Evolutionary conservation across 2,888 invertebrate species (phyloP), one percentile per base, ranked within the genome.

Genomic region (Malthinus seriepunctatus): DNA sequence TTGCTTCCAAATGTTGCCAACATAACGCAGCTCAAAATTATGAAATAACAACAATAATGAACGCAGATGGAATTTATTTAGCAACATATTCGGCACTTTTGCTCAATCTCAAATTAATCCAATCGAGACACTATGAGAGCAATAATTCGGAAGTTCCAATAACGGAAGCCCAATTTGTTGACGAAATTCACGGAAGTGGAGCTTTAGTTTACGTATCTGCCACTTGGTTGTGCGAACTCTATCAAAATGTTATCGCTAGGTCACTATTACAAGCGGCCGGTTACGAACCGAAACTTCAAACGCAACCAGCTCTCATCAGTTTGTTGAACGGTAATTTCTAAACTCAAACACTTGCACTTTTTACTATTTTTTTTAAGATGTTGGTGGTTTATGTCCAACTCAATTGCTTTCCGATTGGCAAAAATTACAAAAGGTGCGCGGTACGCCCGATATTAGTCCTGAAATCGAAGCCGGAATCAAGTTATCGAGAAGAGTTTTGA

Each of bases 31-130:
- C 88, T 1, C 78, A 78, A 69, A 85, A 83, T 1, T 84, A 86
- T 1, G 84, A 87, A 39, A 83, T 86, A 3, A 80, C 86, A 1
- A 89, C 89, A 33, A 90, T 93, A 42, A 91, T 97, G 82, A 97
- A 97, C 77, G 96, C 95, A 1, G 97, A 97, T 78, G 96, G 96
- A 14, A 91, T 97, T 37, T 97, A 97, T 74, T 79, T 96, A 62
- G 93, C 95, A 1, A 92, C 93, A 0, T 95, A 94, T 73, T 89
- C 93, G 0, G 90, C 93, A 0, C 78, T 97, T 14, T 79, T 93
- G 42, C 81, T 97, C 0, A 94, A 91, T 71, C 80, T 95, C 56
- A 91, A 90, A 71, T 84, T 96, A 14, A 86, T 90, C 46, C 84
- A 88, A 59, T 83, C 85, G 37, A 89, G 89, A 50, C 93, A 90